Evolutionary conservation across 2,797 vertebrate species (phyloP).

Genomic region (Gambelia wislizenii): DNA sequence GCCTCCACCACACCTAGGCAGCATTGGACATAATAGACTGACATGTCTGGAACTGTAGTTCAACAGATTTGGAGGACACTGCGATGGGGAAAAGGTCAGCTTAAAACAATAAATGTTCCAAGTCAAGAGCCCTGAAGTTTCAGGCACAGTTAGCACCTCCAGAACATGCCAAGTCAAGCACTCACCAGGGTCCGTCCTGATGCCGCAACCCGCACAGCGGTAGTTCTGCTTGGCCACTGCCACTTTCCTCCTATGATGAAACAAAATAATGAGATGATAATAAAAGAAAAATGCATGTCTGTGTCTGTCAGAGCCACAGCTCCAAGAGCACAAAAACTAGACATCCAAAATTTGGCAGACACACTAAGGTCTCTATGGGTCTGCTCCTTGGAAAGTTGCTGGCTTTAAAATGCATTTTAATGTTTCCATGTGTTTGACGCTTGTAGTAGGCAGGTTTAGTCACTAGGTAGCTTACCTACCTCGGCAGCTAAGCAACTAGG

Average conservation of each 20-base stretch:
- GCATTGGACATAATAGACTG: neutral
- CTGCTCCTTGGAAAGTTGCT: too few species aligned
- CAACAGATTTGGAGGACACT: neutral
- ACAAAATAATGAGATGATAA: neutral
- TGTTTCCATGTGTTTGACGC: neutral
- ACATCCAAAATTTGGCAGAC: too few species aligned
- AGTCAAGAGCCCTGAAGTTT: neutral
- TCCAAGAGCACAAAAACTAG: neutral
- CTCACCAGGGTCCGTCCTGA: conserved; percentile 92
- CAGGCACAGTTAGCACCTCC: neutral
- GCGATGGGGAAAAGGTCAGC: neutral
- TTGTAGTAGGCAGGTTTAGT: neutral
- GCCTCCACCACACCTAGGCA: too few species aligned
- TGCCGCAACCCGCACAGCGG: conserved; percentile 96
- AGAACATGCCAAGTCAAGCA: neutral
- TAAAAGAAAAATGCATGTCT: neutral
- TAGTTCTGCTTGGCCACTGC: conserved; percentile 96
- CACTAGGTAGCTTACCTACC: too few species aligned
- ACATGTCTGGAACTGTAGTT: neutral
- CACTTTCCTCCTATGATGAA: conserved; percentile 88
- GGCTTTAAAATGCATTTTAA: neutral
- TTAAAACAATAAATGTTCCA: neutral
- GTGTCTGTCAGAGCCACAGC: neutral
- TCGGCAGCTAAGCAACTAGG: too few species aligned
- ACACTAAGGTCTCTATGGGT: too few species aligned